Base-by-base conservation (phyloP, 2,113 vertebrate genomes). In the Varanus komodoensis region DNA sequence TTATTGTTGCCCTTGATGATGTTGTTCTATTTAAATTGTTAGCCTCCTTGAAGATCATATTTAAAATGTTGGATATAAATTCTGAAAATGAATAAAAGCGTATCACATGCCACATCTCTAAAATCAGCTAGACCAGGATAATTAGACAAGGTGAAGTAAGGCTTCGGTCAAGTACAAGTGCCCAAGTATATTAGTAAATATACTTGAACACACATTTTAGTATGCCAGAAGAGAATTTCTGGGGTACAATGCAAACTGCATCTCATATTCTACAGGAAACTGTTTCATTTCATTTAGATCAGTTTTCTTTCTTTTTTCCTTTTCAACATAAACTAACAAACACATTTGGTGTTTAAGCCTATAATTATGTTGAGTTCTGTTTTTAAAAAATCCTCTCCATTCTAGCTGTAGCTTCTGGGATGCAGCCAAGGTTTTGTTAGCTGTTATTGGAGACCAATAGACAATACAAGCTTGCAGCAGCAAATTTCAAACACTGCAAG, bases 401-500 rank as follows among this genome's bases (percentile, higher is more conserved):
- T 84, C 17, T 50, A 77, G 75, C 73, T 84, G 81, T 50, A 84
- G 81, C n/a, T 50, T 75, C 61, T 91, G 82, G 79, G 64, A 79
- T 84, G 44, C 67, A 80, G 64, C 86, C 82, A 91, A 84, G 32
- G 52, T 84, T 91, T 88, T 88, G 79, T 84, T 84, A 84, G 78
- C 73, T 61, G 79, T 88, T 91, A 84, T 80, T 84, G 74, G 86
- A 88, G 61, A 48, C 74, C 82, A 88, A 84, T 57, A 84, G 90
- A 84, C 80, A 67, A 77, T 77, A 83, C 23, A 83, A 87, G 86
- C 89, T 79, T 88, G 74, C 82, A 79, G 64, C 86, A 88, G 86
- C 86, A 91, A 84, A 91, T 91, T 91, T 73, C 74, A 79, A 69
- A 77, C 67, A 88, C 74, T 50, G 52, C 48, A 79, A 79, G 73